These are phyloP conservation scores for Bambusicola thoracicus DNA, from an alignment of 2,113 vertebrate genomes.

Conservation along the genomic window DNA sequence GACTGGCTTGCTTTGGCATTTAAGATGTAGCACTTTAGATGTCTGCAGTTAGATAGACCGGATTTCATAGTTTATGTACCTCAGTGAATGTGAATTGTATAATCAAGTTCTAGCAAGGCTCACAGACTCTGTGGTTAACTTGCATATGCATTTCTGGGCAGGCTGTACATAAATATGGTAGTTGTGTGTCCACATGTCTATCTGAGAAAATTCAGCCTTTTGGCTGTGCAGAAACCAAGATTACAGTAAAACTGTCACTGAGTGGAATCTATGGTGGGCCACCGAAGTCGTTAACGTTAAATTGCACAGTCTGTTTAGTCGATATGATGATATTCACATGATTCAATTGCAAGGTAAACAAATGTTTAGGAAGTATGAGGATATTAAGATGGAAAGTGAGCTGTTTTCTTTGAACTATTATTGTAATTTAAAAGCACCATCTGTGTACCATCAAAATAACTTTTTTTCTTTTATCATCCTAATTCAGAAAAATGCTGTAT, in stretches of 20 bases:
- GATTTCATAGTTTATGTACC: conserved; percentile 34
- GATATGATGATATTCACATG: not conserved
- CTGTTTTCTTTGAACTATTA: not conserved
- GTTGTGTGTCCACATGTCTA: not conserved
- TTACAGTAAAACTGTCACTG: not conserved
- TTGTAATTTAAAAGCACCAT: not conserved
- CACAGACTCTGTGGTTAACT: not conserved
- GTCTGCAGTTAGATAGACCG: conserved; percentile 32
- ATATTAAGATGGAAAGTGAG: not conserved
- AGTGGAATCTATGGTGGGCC: not conserved
- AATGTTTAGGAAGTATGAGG: not conserved
- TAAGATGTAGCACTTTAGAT: conserved; percentile 54
- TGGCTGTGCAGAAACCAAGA: not conserved
- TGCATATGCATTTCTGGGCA: not conserved
- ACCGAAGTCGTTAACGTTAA: not conserved
- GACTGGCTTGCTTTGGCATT: conserved; percentile 55
- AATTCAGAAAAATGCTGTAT: not conserved
- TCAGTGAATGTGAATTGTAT: not conserved
- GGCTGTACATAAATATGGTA: not conserved
- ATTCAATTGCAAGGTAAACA: not conserved
- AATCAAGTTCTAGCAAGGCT: not conserved
- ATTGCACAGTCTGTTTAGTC: not conserved
- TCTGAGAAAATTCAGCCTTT: not conserved
- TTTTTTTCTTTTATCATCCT: not conserved
- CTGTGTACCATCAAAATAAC: not conserved